Conservation (phyloP, 2,888 invertebrate genomes). For the Horisme vitalbata region DNA sequence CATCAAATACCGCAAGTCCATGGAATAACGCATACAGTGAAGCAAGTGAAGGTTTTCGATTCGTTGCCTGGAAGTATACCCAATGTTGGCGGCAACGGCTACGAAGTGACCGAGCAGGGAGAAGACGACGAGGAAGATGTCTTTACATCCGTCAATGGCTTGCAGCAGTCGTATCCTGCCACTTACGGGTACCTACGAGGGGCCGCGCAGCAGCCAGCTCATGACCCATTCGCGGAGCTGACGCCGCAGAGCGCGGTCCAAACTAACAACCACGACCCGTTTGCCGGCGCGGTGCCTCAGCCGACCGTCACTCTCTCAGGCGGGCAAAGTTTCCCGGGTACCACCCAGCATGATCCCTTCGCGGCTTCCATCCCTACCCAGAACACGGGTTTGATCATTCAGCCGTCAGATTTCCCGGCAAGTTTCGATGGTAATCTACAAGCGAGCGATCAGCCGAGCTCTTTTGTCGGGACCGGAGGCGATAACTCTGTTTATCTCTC, state of each 20-base stretch:
- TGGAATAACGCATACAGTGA: slow-evolving; percentile 63
- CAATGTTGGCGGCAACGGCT: slow-evolving; percentile 48
- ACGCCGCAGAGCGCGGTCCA: slow-evolving; percentile 51
- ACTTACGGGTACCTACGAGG: slow-evolving; percentile 59
- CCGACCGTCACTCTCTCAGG: slow-evolving; percentile 50
- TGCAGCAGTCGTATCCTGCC: slow-evolving; percentile 61
- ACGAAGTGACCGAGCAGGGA: slow-evolving; percentile 71
- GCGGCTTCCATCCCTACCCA: slow-evolving; percentile 46
- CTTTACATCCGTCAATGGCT: slow-evolving; percentile 58
- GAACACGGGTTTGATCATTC: slow-evolving; percentile 38
- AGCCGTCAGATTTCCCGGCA: slow-evolving; percentile 51
- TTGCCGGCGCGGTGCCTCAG: slow-evolving; percentile 45
- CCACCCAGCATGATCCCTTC: slow-evolving; percentile 47
- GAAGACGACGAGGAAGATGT: slow-evolving; percentile 65
- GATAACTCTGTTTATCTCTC: slow-evolving; percentile 43
- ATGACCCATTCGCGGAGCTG: slow-evolving; percentile 54
- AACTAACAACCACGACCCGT: slow-evolving; percentile 49
- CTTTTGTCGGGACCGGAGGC: slow-evolving; percentile 50
- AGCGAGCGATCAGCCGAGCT: slow-evolving; percentile 45
- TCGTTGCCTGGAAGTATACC: slow-evolving; percentile 61
- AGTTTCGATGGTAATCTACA: slow-evolving; percentile 46
- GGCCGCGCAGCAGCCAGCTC: slow-evolving; percentile 47
- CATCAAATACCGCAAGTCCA: slow-evolving; percentile 48
- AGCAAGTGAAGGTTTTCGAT: slow-evolving; percentile 72
- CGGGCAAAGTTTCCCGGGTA: slow-evolving; percentile 50